Evolutionary conservation across 2,113 vertebrate genomes (phyloP).

Genomic region (Girardinichthys multiradiatus): DNA sequence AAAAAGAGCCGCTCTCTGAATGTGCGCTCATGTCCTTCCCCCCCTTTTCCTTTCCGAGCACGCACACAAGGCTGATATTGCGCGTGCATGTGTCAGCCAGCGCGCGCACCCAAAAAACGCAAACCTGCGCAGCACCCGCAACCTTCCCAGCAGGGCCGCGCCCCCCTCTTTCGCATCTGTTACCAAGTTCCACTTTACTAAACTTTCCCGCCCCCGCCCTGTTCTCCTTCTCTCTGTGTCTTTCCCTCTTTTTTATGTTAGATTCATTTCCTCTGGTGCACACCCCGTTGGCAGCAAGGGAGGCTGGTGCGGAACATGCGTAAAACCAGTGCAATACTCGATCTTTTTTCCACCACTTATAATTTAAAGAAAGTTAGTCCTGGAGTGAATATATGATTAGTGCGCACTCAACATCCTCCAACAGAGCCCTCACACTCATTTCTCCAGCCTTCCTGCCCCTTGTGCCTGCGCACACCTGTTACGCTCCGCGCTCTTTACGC

Average conservation of each 20-base stretch:
- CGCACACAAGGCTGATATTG: conserved; percentile 13
- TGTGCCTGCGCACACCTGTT: conserved; percentile 50
- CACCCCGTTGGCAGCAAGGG: conserved; percentile 3
- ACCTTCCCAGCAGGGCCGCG: conserved; percentile 81
- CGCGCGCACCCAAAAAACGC: background rate
- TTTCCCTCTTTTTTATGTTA: conserved; percentile 34
- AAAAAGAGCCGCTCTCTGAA: conserved; percentile 90
- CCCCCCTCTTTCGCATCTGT: conserved; percentile 83
- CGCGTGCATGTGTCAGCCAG: conserved; percentile 19
- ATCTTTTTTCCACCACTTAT: background rate
- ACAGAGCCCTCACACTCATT: background rate
- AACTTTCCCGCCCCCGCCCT: conserved; percentile 69
- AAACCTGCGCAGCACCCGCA: conserved; percentile 23
- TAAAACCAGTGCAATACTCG: conserved; percentile 8
- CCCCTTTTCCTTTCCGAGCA: conserved; percentile 69
- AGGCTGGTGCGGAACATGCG: conserved; percentile 18
- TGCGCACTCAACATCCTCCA: background rate
- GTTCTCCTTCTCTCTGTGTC: conserved; percentile 7
- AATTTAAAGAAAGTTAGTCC: background rate
- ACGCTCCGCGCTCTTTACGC: conserved; percentile 50
- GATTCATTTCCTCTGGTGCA: conserved; percentile 44
- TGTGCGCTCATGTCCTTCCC: conserved; percentile 92
- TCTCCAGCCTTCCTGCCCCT: conserved; percentile 22
- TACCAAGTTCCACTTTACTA: conserved; percentile 78
- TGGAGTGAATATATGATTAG: background rate